Evolutionary conservation across 2,888 invertebrate species (phyloP).

Genomic region (Thera britannica): DNA sequence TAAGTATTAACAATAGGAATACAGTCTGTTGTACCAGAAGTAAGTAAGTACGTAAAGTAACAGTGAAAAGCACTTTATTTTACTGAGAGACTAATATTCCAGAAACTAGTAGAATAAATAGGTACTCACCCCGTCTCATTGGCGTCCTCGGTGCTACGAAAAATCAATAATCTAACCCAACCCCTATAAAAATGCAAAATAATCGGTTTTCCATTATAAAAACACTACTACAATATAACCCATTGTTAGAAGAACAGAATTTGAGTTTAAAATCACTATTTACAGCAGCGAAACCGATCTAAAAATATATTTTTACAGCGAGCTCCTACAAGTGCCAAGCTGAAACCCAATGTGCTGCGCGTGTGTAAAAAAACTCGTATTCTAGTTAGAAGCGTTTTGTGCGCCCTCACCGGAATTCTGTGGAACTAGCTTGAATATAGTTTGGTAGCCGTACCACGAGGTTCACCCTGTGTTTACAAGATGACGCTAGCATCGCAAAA

Average conservation of each 20-base stretch:
- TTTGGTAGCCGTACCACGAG: neutral
- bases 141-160: constrained; percentile 25
- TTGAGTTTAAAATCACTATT: constrained; percentile 9
- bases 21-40: neutral
- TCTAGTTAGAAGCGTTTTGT: constrained; percentile 15
- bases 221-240: constrained; percentile 3
- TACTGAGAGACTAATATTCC: neutral
- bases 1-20: neutral
- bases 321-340: constrained; percentile 31
- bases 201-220: constrained; percentile 7
- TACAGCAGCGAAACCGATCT: constrained; percentile 21
- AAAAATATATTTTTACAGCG: constrained; percentile 33
- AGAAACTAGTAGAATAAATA: neutral
- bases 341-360: constrained; percentile 23
- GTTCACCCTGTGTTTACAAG: constrained; percentile 6
- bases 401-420: constrained; percentile 34
- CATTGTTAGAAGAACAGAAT: neutral
- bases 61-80: neutral
- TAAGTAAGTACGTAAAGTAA: neutral
- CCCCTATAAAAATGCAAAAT: neutral
- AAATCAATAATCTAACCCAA: constrained; percentile 33
- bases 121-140: constrained; percentile 22
- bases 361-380: constrained; percentile 22
- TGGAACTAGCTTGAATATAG: constrained; percentile 22
- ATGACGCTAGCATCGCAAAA: constrained; percentile 15